Evolutionary conservation across 1,140 invertebrate species (phyloP).

Genomic region (Listronotus bonariensis): DNA sequence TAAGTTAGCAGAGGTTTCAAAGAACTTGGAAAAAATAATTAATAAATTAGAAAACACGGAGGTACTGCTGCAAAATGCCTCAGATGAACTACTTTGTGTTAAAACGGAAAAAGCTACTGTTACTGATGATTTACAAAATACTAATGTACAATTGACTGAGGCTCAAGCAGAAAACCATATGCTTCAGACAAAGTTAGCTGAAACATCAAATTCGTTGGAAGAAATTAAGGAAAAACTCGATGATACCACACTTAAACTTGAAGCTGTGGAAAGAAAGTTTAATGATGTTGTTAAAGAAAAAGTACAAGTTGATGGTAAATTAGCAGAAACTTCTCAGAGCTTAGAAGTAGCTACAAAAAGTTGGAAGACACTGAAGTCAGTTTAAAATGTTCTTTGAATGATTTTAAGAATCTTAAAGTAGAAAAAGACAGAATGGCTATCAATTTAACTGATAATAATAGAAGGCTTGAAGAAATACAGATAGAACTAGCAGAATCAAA

Average conservation of each 20-base stretch:
- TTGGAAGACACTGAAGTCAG: conserved; percentile 11
- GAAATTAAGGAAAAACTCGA: too few relatives aligned
- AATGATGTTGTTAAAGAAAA: too few relatives aligned
- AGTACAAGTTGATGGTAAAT: neutral
- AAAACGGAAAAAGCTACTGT: neutral
- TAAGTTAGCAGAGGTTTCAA: neutral
- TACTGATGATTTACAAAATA: neutral
- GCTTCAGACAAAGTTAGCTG: neutral
- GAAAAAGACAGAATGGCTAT: conserved; percentile 4
- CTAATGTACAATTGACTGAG: neutral
- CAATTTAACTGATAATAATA: conserved; percentile 7
- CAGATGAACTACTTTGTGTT: neutral
- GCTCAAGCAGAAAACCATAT: too few relatives aligned
- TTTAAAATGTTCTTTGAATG: conserved; percentile 10
- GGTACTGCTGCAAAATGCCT: neutral
- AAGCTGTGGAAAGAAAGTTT: too few relatives aligned
- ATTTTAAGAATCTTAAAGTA: conserved; percentile 2
- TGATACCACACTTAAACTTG: too few relatives aligned
- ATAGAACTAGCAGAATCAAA: neutral
- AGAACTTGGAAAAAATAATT: neutral
- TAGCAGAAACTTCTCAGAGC: neutral
- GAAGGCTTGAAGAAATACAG: conserved; percentile 6
- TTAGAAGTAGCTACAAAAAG: conserved; percentile 11
- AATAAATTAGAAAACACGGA: neutral
- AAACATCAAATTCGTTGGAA: neutral